Evolutionary conservation across 2,888 invertebrate species (phyloP), one percentile per base, ranked within the genome.

Genomic region (Stegana nigrithorax): DNA sequence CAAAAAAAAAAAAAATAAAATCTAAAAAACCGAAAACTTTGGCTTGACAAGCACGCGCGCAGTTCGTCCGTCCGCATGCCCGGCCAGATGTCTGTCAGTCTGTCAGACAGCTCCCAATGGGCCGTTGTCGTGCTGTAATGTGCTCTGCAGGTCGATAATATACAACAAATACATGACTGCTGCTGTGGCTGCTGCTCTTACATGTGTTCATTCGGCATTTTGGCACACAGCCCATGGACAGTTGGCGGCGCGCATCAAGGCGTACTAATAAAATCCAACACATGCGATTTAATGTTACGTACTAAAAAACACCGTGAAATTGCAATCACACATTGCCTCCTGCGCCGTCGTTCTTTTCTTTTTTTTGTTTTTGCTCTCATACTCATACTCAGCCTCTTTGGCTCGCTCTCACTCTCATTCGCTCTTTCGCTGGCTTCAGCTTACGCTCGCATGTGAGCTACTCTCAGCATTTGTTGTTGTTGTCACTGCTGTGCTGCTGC

Each of bases 191-290:
- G 53, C 36, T 36, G 25, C 10, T 17, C 5, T 4, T 39, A 39
- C 8, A 8, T 39, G 17, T 39, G 17, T 21, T 12, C 47, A 19
- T 55, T 17, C 53, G 23, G 50, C 50, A 2, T 50, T 55, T 36
- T 55, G 53, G 53, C 53, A 55, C 21, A 19, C 36, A 25, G 53
- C 53, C n/a, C 53, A 55, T 36, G 53, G 36, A 17, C 36, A 36
- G 53, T 32, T 32, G 5, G 26, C 50, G n/a, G n/a, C 50, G 50
- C 50, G 67, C 65, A 70, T 64, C 64, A 66, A 67, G 69, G 64
- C 66, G 67, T 65, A 64, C 64, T 70, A 70, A 69, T 64, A 65
- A 65, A 65, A 68, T 70, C 66, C 63, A 60, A 58, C 68, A 70
- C 64, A 62, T 23, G 29, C 44, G 27, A 27, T 51, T 12, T 32